Evolutionary conservation across 2,888 invertebrate genomes (phyloP), one percentile per base, ranked within the genome.

Genomic region (Drosophila borealis): DNA sequence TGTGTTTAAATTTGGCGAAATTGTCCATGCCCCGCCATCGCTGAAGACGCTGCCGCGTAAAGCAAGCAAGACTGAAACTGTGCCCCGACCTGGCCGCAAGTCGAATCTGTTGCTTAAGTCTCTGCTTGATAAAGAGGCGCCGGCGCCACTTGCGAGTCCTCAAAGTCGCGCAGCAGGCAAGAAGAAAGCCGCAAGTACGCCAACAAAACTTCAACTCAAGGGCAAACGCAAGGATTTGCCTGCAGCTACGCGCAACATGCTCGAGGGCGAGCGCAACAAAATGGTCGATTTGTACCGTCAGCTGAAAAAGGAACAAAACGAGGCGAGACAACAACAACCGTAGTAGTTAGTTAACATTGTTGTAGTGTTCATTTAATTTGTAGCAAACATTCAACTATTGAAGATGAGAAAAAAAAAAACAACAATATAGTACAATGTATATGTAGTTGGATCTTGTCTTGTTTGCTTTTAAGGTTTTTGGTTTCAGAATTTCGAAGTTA

Each of bases 1-100:
- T 91, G 92, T 93, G 49, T 93, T 97, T 21, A 90, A 93, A 87
- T 97, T 97, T 93, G 97, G 97, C 0, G 97, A 96, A 89, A 93
- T 95, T 53, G 95, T 94, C 3, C 95, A 95, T 91, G 95, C 94
- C 54, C 97, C 97, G 60, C 97, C 97, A 36, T 91, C 93, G 55
- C 92, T 96, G 41, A 92, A 90, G 42, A 90, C 93, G 3, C 90
- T 92, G 53, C 95, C 95, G 1, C 93, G 93, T 61, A 93, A 93
- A 80, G 93, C 93, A 44, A 82, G 88, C 49, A 92, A 92, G 55
- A 84, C 80, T 50, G 91, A 91, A 63, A 91, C 90, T 10, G 92
- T 92, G 2, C 92, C 93, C 41, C 91, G 93, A 70, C 93, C 92
- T 78, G 91, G 90, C 64, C 73, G 89, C 11, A 89, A 84, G 48